phyloP scores from a whole-genome alignment of 2,797 vertebrate species.

The Sebastes oblongus region DNA sequence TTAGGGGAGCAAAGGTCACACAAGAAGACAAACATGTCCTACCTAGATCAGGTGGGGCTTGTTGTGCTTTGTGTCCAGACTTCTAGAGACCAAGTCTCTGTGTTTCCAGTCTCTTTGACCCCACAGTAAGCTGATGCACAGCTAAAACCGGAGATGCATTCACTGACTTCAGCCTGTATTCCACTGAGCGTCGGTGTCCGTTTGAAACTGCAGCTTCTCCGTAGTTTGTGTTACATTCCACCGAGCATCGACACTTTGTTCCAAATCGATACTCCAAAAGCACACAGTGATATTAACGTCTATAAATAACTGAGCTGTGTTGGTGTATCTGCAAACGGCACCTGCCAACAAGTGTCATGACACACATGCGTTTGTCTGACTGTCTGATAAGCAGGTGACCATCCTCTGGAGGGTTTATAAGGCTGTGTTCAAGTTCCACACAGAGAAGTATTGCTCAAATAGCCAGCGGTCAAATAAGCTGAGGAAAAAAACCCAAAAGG shows the following conservation, averaged over 20 bases:
- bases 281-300: constrained; percentile 60
- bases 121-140: constrained; percentile 34
- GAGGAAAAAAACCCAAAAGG: neutral
- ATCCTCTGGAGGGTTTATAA: constrained; percentile 51
- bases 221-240: constrained; percentile 57
- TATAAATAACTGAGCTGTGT: constrained; percentile 56
- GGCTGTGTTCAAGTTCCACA: constrained; percentile 53
- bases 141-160: constrained; percentile 26
- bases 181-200: constrained; percentile 42
- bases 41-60: constrained; percentile 73
- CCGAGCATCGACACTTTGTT: constrained; percentile 37
- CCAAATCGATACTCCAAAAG: constrained; percentile 60
- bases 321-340: constrained; percentile 47
- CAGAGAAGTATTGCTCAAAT: constrained; percentile 59
- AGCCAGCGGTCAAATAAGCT: constrained; percentile 38
- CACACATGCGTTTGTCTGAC: constrained; percentile 35
- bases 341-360: constrained; percentile 57
- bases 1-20: neutral
- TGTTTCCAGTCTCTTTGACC: constrained; percentile 40
- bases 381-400: constrained; percentile 46
- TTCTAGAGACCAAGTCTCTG: constrained; percentile 42
- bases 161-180: constrained; percentile 49
- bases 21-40: constrained; percentile 55
- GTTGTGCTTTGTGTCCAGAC: constrained; percentile 70
- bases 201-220: constrained; percentile 35